These are phyloP conservation scores for Seriola rivoliana DNA, from an alignment of 2,113 vertebrate species.

Conservation along the genomic window DNA sequence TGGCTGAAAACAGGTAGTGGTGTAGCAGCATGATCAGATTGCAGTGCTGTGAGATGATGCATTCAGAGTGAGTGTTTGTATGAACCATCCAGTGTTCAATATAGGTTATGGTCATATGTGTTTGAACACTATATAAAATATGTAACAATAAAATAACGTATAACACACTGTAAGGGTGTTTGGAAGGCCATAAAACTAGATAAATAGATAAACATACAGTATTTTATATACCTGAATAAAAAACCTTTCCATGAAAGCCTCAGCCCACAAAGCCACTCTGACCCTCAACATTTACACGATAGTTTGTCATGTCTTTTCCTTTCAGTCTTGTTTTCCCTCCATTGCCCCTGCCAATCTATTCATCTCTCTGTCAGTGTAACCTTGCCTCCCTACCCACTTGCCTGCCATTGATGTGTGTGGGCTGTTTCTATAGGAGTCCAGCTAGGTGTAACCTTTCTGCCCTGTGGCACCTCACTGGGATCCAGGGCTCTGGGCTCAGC, in stretches of 20 bases:
- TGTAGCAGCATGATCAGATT: constrained; percentile 5
- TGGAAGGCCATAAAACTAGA: background rate
- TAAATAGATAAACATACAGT: background rate
- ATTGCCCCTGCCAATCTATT: constrained; percentile 4
- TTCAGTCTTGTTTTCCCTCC: constrained; percentile 20
- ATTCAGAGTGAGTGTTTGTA: background rate
- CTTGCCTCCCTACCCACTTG: background rate
- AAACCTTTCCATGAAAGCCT: background rate
- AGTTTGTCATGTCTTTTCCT: background rate
- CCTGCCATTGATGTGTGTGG: constrained; percentile 44
- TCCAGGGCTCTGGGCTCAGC: constrained; percentile 57
- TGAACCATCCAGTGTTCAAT: background rate
- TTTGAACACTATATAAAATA: background rate
- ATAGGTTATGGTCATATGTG: background rate
- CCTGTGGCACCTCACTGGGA: constrained; percentile 68
- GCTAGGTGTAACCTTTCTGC: constrained; percentile 76
- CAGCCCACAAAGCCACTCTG: background rate
- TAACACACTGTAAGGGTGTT: background rate
- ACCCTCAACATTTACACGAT: constrained; percentile 16
- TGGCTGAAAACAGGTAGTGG: background rate
- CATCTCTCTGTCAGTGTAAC: constrained; percentile 2
- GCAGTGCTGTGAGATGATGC: background rate
- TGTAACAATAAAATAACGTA: background rate
- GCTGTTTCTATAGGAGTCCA: constrained; percentile 64
- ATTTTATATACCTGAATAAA: background rate